Conservation (phyloP, 64 coral and sea anemone genomes). For the Actinia tenebrosa region DNA sequence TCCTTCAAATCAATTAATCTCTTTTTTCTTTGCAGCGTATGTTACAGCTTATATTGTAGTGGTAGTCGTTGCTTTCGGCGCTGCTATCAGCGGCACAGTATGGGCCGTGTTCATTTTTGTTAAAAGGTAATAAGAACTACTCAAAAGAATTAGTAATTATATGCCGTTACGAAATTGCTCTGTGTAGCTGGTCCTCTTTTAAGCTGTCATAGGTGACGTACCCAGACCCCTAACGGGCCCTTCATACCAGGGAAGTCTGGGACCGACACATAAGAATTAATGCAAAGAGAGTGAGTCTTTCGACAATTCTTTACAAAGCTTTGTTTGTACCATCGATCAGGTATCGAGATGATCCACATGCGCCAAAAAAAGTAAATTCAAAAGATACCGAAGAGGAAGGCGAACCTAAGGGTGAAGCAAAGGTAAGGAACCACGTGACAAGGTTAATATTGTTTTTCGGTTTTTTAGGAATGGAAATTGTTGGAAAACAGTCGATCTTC, state of each 20-base stretch:
- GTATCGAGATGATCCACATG: background rate
- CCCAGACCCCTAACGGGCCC: too few relatives aligned
- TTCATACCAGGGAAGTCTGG: too few relatives aligned
- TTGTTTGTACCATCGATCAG: background rate
- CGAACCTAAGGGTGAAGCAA: background rate
- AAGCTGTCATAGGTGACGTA: too few relatives aligned
- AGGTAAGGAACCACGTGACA: background rate
- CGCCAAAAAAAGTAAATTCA: background rate
- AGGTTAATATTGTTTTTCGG: too few relatives aligned
- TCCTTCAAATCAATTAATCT: too few relatives aligned
- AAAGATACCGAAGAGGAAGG: background rate
- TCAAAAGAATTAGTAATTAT: background rate
- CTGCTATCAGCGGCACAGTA: constrained; percentile 79
- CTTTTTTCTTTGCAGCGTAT: constrained; percentile 45
- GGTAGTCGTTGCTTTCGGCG: constrained; percentile 78
- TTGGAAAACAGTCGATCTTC: too few relatives aligned
- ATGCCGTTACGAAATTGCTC: too few relatives aligned
- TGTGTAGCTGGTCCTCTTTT: too few relatives aligned
- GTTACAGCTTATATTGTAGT: constrained; percentile 91
- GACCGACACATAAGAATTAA: too few relatives aligned
- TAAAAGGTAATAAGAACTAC: constrained; percentile 43
- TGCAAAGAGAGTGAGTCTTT: background rate
- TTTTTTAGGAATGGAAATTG: too few relatives aligned
- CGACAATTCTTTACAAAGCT: background rate
- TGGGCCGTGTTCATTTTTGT: constrained; percentile 96